Evolutionary conservation across 2,113 vertebrate genomes (phyloP), one percentile per base, ranked within the genome.

Genomic region (Gobio gobio): DNA sequence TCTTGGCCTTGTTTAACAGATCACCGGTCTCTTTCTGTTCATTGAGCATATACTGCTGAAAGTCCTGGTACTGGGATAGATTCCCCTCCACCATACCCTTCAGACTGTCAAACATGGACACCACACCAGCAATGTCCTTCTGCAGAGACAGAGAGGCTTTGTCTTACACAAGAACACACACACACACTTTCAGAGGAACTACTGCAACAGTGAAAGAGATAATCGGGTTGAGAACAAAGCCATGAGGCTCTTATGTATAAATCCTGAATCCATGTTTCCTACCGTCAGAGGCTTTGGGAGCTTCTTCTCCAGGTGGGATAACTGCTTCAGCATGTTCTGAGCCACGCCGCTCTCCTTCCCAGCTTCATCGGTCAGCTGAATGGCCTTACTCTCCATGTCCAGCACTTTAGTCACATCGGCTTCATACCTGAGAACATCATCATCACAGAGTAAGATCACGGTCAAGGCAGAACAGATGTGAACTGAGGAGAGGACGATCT

Each of bases 221-320:
- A 45, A 72, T 24, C 1, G 4, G 2, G 22, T 43, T 16, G 5
- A 33, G 7, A 43, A 26, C 33, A 20, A 54, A n/a, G 33, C 14
- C 33, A 5, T 10, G 33, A 36, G 36, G 18, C 18, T 40, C 66
- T 33, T 40, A 40, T 14, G 3, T 12, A 40, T 78, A 59, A n/a
- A 33, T 24, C 54, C n/a, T 43, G 0, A n/a, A 78, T 40, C 58
- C 18, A n/a, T 29, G 24, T 7, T n/a, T 18, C 5, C 63, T 88
- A 94, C 93, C 92, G 88, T 88, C 47, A 93, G 82, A 29, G 89
- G 54, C 3, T 86, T 1, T 0, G 92, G 92, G 78, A 95, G 22
- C 13, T 54, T 85, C 13, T 29, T 68, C 79, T 90, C 92, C 86
- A 94, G 72, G 29, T 18, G 78, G 22, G 82, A 13, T 40, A 95